A percentile compares a stretch with the other conserved stretches of the same genome.
Evolutionary conservation across 2,888 invertebrate species (phyloP).

Genomic region (Plebejus argus): DNA sequence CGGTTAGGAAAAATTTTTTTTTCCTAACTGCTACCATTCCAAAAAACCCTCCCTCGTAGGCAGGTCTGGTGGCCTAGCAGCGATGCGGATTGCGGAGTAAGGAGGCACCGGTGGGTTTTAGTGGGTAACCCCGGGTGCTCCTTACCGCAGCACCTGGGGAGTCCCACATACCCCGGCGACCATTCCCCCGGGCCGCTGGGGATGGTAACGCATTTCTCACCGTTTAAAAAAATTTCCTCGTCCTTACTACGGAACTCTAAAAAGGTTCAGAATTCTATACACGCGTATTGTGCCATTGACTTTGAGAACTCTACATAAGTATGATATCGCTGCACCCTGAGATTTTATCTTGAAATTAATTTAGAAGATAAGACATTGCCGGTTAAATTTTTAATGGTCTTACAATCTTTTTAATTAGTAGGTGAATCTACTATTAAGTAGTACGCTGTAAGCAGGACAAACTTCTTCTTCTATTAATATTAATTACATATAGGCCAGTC

Average conservation of each 20-base stretch:
- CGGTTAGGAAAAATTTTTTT: neutral
- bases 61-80: too few relatives aligned
- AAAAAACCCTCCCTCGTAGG: too few relatives aligned
- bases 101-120: too few relatives aligned
- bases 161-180: too few relatives aligned
- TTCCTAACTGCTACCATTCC: neutral
- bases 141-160: too few relatives aligned
- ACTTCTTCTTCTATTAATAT: too few relatives aligned
- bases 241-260: neutral
- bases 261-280: neutral
- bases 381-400: neutral
- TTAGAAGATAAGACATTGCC: neutral
- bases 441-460: neutral
- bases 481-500: too few relatives aligned
- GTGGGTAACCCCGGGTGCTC: too few relatives aligned
- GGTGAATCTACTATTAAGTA: neutral
- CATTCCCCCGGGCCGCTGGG: too few relatives aligned
- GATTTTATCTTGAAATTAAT: neutral
- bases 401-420: neutral
- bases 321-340: neutral
- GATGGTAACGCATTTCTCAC: too few relatives aligned
- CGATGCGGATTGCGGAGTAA: too few relatives aligned
- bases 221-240: too few relatives aligned
- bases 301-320: neutral
- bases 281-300: neutral